Evolutionary conservation across 1,140 invertebrate genomes (phyloP).

Genomic region (Bemisia tabaci): DNA sequence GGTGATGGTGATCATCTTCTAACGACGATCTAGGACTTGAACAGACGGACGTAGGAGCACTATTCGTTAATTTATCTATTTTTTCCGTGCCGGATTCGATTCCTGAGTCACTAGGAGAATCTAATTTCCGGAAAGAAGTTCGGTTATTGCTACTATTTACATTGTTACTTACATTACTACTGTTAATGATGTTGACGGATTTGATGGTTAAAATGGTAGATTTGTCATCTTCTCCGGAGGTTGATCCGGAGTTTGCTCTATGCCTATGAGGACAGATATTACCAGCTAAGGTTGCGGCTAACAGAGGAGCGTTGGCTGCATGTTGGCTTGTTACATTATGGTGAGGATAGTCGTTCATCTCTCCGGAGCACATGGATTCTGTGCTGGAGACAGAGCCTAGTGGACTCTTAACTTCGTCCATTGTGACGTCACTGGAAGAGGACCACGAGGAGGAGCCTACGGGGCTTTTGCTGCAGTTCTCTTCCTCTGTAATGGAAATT

Average conservation of each 20-base stretch:
- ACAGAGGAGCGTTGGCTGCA: constrained; percentile 46
- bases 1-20: constrained; percentile 53
- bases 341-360: constrained; percentile 37
- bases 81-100: constrained; percentile 86
- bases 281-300: constrained; percentile 62
- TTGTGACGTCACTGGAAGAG: constrained; percentile 46
- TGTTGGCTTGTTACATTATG: constrained; percentile 30
- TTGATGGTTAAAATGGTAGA: constrained; percentile 35
- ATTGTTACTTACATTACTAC: not conserved
- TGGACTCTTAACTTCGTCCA: constrained; percentile 67
- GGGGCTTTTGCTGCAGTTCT: constrained; percentile 40
- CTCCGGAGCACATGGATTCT: constrained; percentile 53
- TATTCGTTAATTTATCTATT: constrained; percentile 50
- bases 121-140: constrained; percentile 50
- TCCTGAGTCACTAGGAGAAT: constrained; percentile 81
- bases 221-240: constrained; percentile 61
- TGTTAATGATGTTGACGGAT: constrained; percentile 33
- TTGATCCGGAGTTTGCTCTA: constrained; percentile 56
- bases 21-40: constrained; percentile 72
- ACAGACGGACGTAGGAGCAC: constrained; percentile 61
- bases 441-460: constrained; percentile 47
- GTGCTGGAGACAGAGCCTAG: constrained; percentile 73
- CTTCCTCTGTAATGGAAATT: constrained; percentile 36
- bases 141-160: not conserved
- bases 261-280: constrained; percentile 44